Base-by-base conservation (phyloP, 2,888 invertebrate species). In the Chironomus riparius region DNA sequence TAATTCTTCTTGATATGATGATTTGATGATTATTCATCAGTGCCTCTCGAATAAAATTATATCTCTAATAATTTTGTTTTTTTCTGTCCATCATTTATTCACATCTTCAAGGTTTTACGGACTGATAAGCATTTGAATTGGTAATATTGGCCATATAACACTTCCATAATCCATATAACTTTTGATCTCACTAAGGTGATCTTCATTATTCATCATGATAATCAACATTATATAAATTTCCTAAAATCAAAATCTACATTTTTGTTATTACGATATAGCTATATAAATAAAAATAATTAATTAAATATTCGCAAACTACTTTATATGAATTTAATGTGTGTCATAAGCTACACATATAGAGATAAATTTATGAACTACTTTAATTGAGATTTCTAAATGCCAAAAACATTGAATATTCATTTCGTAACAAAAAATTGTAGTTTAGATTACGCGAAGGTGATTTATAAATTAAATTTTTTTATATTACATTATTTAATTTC, bases 91-190 rank as follows among this genome's bases (percentile, higher is more conserved):
- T 28, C 28, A 28, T 28, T 24, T 65, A 65, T 13, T 18, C 5
- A 56, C 62, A 21, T 18, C 15, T 21, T 18, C 62, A 47, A 62
- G 65, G 74, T 68, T 74, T 74, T 74, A 74, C 74, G 74, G 74
- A 24, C 74, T 74, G 74, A 74, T 74, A 74, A 74, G 74, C 68
- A 74, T 65, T 65, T 65, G 74, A 74, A 74, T 74, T 65, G 74
- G 73, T 73, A 73, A 73, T 68, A 73, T 73, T 73, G 73, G 47
- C 56, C 73, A 73, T 73, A 47, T 38, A 73, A 24, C 18, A 65
- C 72, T 28, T 22, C 56, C 56, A 56, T 38, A 38, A 38, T 38
- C 18, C 56, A 50, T 50, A 50, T 50, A n/a, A 24, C 48, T 70
- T n/a, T 50, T 50, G 70, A 70, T 50, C 56, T 71, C n/a, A 18